phyloP scores from a whole-genome alignment of 2,797 vertebrate species.

The Babyrousa celebensis region DNA sequence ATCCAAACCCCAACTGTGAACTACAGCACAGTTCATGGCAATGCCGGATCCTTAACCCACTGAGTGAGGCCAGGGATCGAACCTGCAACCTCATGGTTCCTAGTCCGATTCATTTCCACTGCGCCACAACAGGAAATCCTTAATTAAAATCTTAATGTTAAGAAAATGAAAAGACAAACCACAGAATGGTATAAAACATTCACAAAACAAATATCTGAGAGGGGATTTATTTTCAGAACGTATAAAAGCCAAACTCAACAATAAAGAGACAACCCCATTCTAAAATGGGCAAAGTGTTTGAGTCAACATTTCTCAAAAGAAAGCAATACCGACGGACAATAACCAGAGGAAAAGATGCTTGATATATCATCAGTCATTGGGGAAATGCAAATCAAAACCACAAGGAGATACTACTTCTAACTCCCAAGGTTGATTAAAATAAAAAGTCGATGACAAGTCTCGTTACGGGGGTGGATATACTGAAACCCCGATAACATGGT shows the following conservation, averaged over 20 bases:
- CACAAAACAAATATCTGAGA: not conserved
- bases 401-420: not conserved
- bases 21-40: too few relatives aligned
- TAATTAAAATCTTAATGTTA: conserved; percentile 6
- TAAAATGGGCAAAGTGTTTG: conserved; percentile 39
- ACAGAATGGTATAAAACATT: conserved; percentile 45
- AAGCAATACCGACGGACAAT: not conserved
- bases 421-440: conserved; percentile 17
- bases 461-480: not conserved
- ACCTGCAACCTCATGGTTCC: too few relatives aligned
- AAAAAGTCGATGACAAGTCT: conserved; percentile 12
- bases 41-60: too few relatives aligned
- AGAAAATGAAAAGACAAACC: conserved; percentile 25
- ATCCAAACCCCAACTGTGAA: too few relatives aligned
- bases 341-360: not conserved
- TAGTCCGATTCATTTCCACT: too few relatives aligned
- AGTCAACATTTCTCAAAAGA: not conserved
- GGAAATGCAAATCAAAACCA: not conserved
- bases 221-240: not conserved
- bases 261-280: conserved; percentile 20
- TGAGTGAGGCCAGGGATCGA: too few relatives aligned
- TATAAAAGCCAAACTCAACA: not conserved
- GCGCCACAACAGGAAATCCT: not conserved
- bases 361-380: not conserved
- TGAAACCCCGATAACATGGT: not conserved